phyloP scores from a whole-genome alignment of 2,113 vertebrate species.

The Ifrita kowaldi region DNA sequence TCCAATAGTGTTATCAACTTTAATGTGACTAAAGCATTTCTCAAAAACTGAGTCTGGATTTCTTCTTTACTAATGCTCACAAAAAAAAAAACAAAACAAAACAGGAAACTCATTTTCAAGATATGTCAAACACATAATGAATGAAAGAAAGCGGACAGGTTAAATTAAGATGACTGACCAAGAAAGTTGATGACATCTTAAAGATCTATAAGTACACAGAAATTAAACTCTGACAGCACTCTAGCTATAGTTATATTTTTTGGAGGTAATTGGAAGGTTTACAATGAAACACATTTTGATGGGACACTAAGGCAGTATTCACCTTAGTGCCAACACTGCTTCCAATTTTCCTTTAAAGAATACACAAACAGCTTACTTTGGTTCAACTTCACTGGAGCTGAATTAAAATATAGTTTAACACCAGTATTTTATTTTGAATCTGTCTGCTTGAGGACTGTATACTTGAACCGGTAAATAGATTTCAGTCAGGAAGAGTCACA shows the following conservation, averaged over 20 bases:
- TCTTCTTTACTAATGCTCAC: neutral
- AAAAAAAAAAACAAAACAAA: too few species aligned
- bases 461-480: neutral
- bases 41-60: neutral
- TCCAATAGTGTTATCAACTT: neutral
- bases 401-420: neutral
- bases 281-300: neutral
- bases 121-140: neutral
- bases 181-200: neutral
- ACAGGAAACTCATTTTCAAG: neutral
- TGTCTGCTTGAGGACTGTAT: neutral
- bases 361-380: neutral
- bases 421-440: neutral
- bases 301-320: neutral
- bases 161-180: neutral
- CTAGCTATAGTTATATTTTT: neutral
- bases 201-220: neutral
- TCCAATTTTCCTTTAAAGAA: neutral
- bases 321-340: neutral
- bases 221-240: neutral
- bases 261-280: neutral
- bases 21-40: neutral
- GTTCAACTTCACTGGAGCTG: neutral
- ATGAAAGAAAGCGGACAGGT: neutral
- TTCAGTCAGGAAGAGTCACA: neutral